Conservation (phyloP, 2,113 vertebrate genomes). For the Leptobrachium ailaonicum region DNA sequence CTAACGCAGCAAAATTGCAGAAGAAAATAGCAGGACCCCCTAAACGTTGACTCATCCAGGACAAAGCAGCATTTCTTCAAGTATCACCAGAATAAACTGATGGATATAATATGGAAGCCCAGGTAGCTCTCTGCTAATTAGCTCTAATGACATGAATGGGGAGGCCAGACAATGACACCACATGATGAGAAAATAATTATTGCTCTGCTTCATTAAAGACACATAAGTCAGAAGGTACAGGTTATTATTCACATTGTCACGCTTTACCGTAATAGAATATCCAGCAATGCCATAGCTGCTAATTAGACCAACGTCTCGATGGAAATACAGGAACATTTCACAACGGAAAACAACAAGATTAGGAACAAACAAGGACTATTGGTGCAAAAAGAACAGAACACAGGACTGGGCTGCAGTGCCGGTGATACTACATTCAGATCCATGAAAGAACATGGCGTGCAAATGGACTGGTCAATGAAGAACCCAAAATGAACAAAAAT, state of each 20-base stretch:
- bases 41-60: too few species aligned
- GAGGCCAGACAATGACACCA: background rate
- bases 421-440: background rate
- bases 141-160: slow-evolving; percentile 19
- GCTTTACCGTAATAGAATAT: background rate
- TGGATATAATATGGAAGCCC: too few species aligned
- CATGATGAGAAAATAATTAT: slow-evolving; percentile 19
- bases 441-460: too few species aligned
- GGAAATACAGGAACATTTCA: background rate
- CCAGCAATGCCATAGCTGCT: background rate
- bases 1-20: too few species aligned
- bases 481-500: too few species aligned
- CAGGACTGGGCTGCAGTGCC: background rate
- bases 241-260: background rate
- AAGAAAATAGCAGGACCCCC: too few species aligned
- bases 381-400: background rate
- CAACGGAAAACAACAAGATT: background rate
- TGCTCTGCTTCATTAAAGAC: slow-evolving; percentile 25
- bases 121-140: background rate
- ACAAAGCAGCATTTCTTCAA: too few species aligned
- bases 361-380: background rate
- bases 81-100: too few species aligned
- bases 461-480: too few species aligned
- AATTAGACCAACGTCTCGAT: background rate
- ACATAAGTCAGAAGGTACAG: background rate